Base-by-base conservation (phyloP, 2,888 invertebrate species). In the Polyommatus icarus region DNA sequence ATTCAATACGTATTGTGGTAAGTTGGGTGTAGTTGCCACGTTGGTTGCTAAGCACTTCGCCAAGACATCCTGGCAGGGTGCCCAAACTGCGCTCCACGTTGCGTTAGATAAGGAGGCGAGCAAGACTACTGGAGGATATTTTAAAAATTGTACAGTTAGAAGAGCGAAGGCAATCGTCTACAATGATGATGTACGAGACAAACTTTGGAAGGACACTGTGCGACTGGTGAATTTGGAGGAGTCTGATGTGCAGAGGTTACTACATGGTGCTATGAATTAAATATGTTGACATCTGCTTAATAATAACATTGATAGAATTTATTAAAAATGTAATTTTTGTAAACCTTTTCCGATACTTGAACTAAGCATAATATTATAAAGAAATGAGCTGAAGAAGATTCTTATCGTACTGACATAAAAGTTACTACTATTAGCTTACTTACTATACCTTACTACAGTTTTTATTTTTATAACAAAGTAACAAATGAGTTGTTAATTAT, bases 11-110 rank as follows among this genome's bases (percentile, higher is more conserved):
- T 1, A 76, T 0, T 82, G 82, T 95, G 79, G 90, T 94, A 0
- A 94, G 85, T 91, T 94, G 77, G 88, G 87, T 0, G 0, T 24
- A 0, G 95, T 96, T 0, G 79, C 96, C 81, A 91, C 90, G 81
- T 83, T 95, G 0, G 86, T 96, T 5, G 91, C 94, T 0, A 40
- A n/a, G 5, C 54, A 32, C 20, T 29, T 79, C 2, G 78, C 71
- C 12, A 80, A 80, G 40, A 80, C 72, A 3, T 78, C 81, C 1
- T 29, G 77, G 73, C 78, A 82, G 80, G 81, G 81, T 80, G 96
- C 96, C 1, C 97, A 97, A 84, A 97, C 97, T 0, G 94, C 95
- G 4, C 94, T 97, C 73, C 94, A 96, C 82, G 87, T 96, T 77
- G 96, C 96, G 1, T 95, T 96, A 2, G 95, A 96, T 0, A 95